A percentile compares a stretch with the other conserved stretches of the same genome.
phyloP scores from a whole-genome alignment of 2,797 vertebrate species.

The Channallabes apus region DNA sequence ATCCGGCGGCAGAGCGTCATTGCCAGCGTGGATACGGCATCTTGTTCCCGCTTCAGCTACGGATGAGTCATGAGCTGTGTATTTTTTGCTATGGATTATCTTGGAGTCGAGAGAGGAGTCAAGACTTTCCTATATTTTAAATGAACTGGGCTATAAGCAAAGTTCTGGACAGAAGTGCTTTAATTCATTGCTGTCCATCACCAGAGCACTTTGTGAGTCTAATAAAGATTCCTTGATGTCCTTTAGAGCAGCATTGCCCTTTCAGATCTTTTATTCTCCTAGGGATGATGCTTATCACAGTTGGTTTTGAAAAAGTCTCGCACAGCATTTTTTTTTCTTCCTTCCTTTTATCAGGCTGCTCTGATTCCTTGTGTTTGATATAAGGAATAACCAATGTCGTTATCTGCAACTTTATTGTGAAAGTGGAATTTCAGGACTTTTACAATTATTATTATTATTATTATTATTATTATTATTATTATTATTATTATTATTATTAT shows the following conservation, averaged over 20 bases:
- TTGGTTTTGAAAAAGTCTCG: slow-evolving; percentile 55
- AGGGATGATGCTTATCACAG: slow-evolving; percentile 41
- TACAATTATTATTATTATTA: too few species aligned
- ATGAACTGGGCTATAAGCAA: neutral
- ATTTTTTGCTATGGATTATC: slow-evolving; percentile 65
- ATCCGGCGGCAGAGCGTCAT: slow-evolving; percentile 49
- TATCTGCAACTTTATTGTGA: neutral
- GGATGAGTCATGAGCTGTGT: slow-evolving; percentile 60
- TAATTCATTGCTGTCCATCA: slow-evolving; percentile 15
- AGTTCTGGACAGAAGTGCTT: neutral
- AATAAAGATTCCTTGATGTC: slow-evolving; percentile 35
- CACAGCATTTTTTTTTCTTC: slow-evolving; percentile 30
- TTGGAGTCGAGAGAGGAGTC: slow-evolving; percentile 43
- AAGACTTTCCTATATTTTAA: slow-evolving; percentile 19
- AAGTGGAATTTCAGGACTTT: neutral
- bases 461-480: too few species aligned
- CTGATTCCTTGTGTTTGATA: slow-evolving; percentile 58
- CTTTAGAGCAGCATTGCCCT: slow-evolving; percentile 15
- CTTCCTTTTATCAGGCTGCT: slow-evolving; percentile 49
- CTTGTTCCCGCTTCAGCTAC: slow-evolving; percentile 64
- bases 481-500: too few species aligned
- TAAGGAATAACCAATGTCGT: slow-evolving; percentile 22
- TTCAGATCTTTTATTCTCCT: slow-evolving; percentile 40
- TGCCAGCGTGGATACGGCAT: slow-evolving; percentile 62
- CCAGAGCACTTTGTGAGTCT: neutral